Evolutionary conservation across 2,888 invertebrate genomes (phyloP).

Genomic region (Tromatobia lineatoria): DNA sequence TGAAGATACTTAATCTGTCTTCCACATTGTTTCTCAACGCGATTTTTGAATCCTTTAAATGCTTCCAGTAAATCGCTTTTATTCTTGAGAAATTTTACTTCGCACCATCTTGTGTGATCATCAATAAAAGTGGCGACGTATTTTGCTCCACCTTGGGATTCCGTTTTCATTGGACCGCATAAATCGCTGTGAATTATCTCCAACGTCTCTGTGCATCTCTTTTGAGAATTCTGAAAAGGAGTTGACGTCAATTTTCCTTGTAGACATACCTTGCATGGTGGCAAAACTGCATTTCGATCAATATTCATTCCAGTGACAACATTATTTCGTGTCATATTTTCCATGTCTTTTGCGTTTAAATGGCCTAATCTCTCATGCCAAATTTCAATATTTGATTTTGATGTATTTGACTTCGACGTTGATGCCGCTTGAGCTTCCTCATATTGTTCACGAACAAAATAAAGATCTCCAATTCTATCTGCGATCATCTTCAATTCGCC

Average conservation of each 20-base stretch:
- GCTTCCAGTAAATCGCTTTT: conserved; percentile 47
- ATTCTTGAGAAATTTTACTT: conserved; percentile 57
- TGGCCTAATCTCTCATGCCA: conserved; percentile 11
- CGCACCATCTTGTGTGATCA: conserved; percentile 63
- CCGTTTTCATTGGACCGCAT: too few species aligned
- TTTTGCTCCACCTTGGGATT: too few species aligned
- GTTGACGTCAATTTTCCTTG: too few species aligned
- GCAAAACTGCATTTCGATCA: too few species aligned
- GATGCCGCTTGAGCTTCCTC: neutral
- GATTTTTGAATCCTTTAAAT: conserved; percentile 42
- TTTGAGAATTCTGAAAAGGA: too few species aligned
- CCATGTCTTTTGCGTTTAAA: conserved; percentile 46
- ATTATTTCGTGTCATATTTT: neutral
- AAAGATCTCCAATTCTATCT: conserved; percentile 56
- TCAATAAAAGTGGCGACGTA: too few species aligned
- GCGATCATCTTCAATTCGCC: conserved; percentile 16
- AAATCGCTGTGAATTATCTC: too few species aligned
- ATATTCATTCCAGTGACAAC: too few species aligned
- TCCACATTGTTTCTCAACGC: conserved; percentile 52
- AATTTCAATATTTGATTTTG: neutral
- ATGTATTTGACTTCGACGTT: neutral
- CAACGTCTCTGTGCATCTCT: too few species aligned
- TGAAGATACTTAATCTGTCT: conserved; percentile 54
- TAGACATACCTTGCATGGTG: too few species aligned
- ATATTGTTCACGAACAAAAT: conserved; percentile 26